Conservation (phyloP, 2,888 invertebrate genomes). For the Helicoverpa assulta region DNA sequence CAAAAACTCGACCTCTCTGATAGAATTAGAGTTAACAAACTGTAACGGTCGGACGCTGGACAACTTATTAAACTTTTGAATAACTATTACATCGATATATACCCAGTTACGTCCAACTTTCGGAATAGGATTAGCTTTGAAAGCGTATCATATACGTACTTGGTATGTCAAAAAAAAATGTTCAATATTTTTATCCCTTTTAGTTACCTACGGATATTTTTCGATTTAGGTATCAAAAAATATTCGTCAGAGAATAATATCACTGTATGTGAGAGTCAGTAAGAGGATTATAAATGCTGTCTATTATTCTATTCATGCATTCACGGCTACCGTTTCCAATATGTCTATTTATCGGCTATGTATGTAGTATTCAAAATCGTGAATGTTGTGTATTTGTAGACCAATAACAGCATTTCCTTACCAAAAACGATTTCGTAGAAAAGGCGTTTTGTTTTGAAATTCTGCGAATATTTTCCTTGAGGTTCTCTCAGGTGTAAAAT, state of each 20-base stretch:
- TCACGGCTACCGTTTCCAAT: constrained; percentile 27
- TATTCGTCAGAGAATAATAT: constrained; percentile 29
- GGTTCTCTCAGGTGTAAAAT: no score
- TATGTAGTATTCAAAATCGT: background rate
- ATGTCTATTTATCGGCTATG: background rate
- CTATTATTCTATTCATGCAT: constrained; percentile 30
- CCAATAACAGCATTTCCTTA: background rate
- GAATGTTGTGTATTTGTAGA: background rate
- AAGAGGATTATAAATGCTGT: constrained; percentile 52
- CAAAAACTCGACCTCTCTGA: constrained; percentile 69
- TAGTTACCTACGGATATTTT: background rate
- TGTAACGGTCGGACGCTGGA: constrained; percentile 64
- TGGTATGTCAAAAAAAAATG: no score
- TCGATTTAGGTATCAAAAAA: background rate
- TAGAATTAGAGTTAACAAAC: constrained; percentile 76
- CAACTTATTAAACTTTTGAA: constrained; percentile 70
- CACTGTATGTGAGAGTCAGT: constrained; percentile 30
- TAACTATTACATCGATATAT: constrained; percentile 51
- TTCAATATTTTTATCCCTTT: no score
- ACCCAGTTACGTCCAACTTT: constrained; percentile 5
- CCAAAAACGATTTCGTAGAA: no score
- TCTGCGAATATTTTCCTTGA: no score
- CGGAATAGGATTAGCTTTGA: constrained; percentile 1
- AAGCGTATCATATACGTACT: no score
- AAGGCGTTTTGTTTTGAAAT: no score